Evolutionary conservation across 2,797 vertebrate genomes (phyloP), one percentile per base, ranked within the genome.

Genomic region (Alcedo quadribrachys): DNA sequence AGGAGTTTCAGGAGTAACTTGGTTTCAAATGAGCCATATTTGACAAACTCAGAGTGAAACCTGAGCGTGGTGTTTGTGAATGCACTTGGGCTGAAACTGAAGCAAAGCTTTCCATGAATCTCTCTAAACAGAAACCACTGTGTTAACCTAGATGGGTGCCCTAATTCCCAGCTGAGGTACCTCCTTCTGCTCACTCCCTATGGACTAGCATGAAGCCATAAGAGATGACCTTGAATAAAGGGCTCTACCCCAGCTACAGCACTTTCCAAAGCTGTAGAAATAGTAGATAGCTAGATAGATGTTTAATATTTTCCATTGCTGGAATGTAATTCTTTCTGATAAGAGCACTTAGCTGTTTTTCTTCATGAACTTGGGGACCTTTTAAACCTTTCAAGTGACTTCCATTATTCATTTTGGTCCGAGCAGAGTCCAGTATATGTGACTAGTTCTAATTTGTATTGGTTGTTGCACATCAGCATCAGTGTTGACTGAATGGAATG

Each of bases 31-130:
- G 79, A 93, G 48, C 84, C 9, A 2, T 89, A 11, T 70, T 61
- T 89, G 85, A 87, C 62, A 78, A 93, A 70, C 60, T 94, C 87
- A 92, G 82, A 93, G 30, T 89, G 93, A 96, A 96, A 96, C 93
- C 76, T 0, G 43, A 94, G 78, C 12, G 33, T 21, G 65, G 63
- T 54, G 77, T 85, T 91, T 86, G 81, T 82, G 78, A 84, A 65
- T 79, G 68, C 16, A 27, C 54, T 94, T 55, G 84, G 90, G 81
- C 67, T 95, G 91, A 96, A 92, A 90, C 88, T n/a, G 79, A 94
- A 93, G 91, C 92, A 90, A 60, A 81, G 75, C 94, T 93, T 93
- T 96, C 93, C 94, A 94, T 90, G 91, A 95, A 91, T 74, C 0
- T 22, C 65, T 74, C 4, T 53, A 71, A 87, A 73, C 3, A 3